These are phyloP conservation scores for Gymnocheta viridis DNA, from an alignment of 2,888 invertebrate genomes.

Conservation along the genomic window DNA sequence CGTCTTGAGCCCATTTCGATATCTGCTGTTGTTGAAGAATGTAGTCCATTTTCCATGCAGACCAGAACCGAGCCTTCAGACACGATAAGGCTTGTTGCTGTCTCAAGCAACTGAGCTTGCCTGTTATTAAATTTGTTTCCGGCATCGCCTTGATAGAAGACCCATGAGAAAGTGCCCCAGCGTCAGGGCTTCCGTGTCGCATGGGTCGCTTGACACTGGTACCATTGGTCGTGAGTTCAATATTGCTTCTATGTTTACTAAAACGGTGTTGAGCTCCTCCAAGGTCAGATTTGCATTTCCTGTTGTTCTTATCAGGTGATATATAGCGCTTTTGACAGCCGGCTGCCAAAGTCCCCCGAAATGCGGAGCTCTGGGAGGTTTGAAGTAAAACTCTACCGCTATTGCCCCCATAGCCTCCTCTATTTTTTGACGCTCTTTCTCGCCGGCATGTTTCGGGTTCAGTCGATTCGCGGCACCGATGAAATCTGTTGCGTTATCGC, in stretches of 20 bases:
- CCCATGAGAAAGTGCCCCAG: not conserved
- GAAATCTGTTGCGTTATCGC: not conserved
- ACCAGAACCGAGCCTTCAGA: slow-evolving; percentile 33
- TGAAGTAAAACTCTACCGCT: slow-evolving; percentile 4
- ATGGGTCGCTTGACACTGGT: not conserved
- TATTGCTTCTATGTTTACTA: not conserved
- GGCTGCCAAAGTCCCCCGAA: no score
- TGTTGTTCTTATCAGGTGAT: not conserved
- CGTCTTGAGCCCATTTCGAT: not conserved
- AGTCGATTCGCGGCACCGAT: not conserved
- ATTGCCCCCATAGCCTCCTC: not conserved
- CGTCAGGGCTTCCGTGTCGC: not conserved
- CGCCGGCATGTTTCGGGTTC: not conserved
- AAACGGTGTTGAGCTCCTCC: not conserved
- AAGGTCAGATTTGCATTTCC: not conserved
- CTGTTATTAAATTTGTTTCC: not conserved
- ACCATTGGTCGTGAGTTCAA: not conserved
- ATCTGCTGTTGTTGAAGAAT: not conserved
- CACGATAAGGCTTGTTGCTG: not conserved
- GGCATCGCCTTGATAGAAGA: slow-evolving; percentile 17
- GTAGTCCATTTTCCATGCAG: slow-evolving; percentile 31
- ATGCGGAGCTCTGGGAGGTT: slow-evolving; percentile 15
- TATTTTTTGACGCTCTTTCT: no score
- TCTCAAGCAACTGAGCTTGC: not conserved
- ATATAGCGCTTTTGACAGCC: slow-evolving; percentile 14